Evolutionary conservation across 2,888 invertebrate genomes (phyloP).

Genomic region (Macaria liturata): DNA sequence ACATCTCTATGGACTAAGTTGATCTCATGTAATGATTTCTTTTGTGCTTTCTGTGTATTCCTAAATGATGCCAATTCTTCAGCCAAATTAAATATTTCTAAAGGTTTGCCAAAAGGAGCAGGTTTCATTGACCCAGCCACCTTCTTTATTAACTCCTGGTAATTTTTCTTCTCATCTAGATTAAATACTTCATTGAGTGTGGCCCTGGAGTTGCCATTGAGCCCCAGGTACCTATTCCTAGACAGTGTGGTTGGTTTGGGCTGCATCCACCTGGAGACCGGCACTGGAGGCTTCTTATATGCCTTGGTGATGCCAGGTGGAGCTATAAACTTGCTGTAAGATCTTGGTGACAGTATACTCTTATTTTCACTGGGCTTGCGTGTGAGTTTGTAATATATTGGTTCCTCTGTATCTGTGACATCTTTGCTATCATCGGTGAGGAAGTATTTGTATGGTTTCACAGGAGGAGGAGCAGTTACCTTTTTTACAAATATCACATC

Average conservation of each 20-base stretch:
- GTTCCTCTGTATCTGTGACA: constrained; percentile 46
- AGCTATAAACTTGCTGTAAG: constrained; percentile 61
- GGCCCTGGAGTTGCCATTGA: constrained; percentile 63
- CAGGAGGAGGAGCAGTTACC: constrained; percentile 53
- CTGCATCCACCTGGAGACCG: constrained; percentile 66
- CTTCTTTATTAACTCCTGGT: constrained; percentile 78
- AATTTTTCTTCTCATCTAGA: constrained; percentile 82
- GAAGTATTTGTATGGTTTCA: constrained; percentile 60
- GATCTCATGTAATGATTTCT: constrained; percentile 62
- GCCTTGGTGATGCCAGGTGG: constrained; percentile 66
- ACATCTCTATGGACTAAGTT: constrained; percentile 59
- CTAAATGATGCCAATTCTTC: constrained; percentile 65
- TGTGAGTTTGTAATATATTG: constrained; percentile 56
- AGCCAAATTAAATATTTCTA: constrained; percentile 60
- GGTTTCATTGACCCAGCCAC: constrained; percentile 59
- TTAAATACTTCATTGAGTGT: constrained; percentile 79
- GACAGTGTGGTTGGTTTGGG: constrained; percentile 54
- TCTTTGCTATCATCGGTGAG: constrained; percentile 44
- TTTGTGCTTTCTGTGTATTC: constrained; percentile 61
- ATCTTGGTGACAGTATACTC: constrained; percentile 55
- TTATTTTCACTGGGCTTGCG: constrained; percentile 52
- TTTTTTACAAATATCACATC: constrained; percentile 72
- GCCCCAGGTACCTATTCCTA: constrained; percentile 54
- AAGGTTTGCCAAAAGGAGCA: constrained; percentile 44
- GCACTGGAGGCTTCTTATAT: constrained; percentile 58